phyloP scores from a whole-genome alignment of 2,888 invertebrate genomes.

The Oeneis ivallda region DNA sequence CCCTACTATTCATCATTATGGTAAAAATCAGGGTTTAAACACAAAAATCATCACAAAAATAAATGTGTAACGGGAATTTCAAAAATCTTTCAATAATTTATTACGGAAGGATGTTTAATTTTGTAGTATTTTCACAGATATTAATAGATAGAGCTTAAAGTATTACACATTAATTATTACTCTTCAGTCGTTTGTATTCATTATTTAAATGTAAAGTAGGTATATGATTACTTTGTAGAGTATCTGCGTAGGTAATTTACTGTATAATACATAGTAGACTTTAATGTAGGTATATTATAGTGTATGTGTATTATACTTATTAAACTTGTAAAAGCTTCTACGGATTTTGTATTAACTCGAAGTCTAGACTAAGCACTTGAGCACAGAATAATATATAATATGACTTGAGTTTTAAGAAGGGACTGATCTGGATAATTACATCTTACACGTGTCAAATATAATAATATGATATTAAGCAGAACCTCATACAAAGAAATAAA shows the following conservation, averaged over 20 bases:
- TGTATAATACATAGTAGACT: background rate
- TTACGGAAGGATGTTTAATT: background rate
- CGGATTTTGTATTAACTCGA: background rate
- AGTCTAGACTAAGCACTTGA: background rate
- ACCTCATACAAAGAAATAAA: too few species aligned
- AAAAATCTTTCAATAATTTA: too few species aligned
- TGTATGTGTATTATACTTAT: too few species aligned
- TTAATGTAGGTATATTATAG: too few species aligned
- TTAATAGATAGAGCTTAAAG: background rate
- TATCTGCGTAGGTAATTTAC: too few species aligned
- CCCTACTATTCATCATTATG: too few species aligned
- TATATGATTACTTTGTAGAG: too few species aligned
- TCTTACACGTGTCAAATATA: background rate
- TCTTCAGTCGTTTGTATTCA: background rate
- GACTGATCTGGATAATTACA: background rate
- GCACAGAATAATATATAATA: too few species aligned
- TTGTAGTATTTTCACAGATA: constrained; percentile 1
- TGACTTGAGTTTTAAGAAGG: background rate
- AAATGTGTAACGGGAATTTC: too few species aligned
- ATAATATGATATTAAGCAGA: background rate
- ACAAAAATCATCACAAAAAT: too few species aligned
- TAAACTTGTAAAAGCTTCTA: background rate
- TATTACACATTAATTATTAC: background rate
- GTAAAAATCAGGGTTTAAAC: too few species aligned
- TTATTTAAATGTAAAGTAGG: background rate